These are phyloP conservation scores for Venustoraphidia nigricollis DNA, from an alignment of 2,888 invertebrate species.

Conservation along the genomic window DNA sequence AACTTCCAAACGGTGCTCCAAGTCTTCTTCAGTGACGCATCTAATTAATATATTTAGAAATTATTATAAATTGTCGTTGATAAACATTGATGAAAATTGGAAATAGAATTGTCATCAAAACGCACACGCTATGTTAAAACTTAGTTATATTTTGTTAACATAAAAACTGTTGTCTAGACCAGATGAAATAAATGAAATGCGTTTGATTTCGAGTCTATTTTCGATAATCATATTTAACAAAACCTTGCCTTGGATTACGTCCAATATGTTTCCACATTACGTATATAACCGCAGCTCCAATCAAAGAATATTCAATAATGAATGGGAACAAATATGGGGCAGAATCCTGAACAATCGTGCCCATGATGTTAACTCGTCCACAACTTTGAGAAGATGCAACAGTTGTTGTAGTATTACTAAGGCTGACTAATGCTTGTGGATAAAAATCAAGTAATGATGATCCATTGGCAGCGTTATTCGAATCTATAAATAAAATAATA, in stretches of 20 bases:
- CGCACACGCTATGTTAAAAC: too few relatives aligned
- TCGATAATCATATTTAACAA: too few relatives aligned
- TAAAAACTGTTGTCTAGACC: too few relatives aligned
- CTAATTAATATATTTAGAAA: slow-evolving; percentile 20
- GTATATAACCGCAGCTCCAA: slow-evolving; percentile 88
- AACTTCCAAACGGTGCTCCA: slow-evolving; percentile 75
- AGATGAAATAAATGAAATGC: too few relatives aligned
- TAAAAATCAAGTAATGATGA: too few relatives aligned
- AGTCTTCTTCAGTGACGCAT: slow-evolving; percentile 62
- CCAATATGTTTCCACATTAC: slow-evolving; percentile 96
- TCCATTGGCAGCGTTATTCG: neutral
- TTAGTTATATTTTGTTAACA: too few relatives aligned
- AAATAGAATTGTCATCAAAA: too few relatives aligned
- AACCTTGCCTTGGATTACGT: slow-evolving; percentile 58
- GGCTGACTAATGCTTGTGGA: slow-evolving; percentile 28
- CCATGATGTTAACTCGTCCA: slow-evolving; percentile 79
- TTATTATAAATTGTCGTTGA: neutral
- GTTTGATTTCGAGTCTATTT: too few relatives aligned
- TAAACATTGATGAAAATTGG: neutral
- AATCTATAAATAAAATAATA: neutral
- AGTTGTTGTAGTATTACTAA: slow-evolving; percentile 34
- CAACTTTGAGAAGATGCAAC: slow-evolving; percentile 39
- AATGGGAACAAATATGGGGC: slow-evolving; percentile 92
- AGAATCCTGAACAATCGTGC: slow-evolving; percentile 79
- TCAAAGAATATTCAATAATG: slow-evolving; percentile 88